Percentiles rank a stretch among this genome's conserved stretches.
phyloP scores from a whole-genome alignment of 2,888 invertebrate genomes.

The Cyclophora punctaria region DNA sequence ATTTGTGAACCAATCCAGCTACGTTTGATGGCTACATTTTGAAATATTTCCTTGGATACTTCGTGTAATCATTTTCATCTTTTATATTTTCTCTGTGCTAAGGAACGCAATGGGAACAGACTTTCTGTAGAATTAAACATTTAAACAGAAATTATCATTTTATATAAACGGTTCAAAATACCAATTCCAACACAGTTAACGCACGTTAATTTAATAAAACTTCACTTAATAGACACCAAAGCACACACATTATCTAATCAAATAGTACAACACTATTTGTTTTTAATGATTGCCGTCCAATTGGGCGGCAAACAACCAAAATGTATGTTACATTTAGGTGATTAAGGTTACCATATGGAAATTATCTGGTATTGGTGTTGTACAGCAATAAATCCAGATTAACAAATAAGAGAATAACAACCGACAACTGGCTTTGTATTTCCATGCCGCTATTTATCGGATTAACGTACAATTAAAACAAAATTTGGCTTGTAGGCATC shows the following conservation, averaged over 20 bases:
- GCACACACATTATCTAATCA: too few relatives aligned
- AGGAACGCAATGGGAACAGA: too few relatives aligned
- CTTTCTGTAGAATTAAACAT: too few relatives aligned
- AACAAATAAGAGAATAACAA: conserved; percentile 27
- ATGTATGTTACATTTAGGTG: conserved; percentile 43
- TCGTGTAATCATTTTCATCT: conserved; percentile 12
- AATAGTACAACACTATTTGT: conserved; percentile 12
- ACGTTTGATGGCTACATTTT: conserved; percentile 24
- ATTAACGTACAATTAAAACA: conserved; percentile 8
- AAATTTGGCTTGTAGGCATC: conserved; percentile 1
- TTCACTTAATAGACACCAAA: too few relatives aligned
- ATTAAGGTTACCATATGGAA: conserved; percentile 41
- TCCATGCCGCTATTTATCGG: conserved; percentile 10
- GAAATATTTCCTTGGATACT: conserved; percentile 23
- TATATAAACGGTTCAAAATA: too few relatives aligned
- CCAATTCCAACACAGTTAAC: too few relatives aligned
- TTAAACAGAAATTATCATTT: too few relatives aligned
- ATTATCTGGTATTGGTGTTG: conserved; percentile 32
- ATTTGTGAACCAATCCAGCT: conserved; percentile 39
- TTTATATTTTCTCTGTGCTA: too few relatives aligned
- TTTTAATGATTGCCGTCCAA: conserved; percentile 32
- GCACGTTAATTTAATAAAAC: too few relatives aligned
- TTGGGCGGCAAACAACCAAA: conserved; percentile 31
- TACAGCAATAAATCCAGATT: conserved; percentile 34
- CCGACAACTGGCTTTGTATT: conserved; percentile 19